These are phyloP conservation scores for Serripes groenlandicus DNA, from an alignment of 2,888 invertebrate genomes.

Conservation along the genomic window DNA sequence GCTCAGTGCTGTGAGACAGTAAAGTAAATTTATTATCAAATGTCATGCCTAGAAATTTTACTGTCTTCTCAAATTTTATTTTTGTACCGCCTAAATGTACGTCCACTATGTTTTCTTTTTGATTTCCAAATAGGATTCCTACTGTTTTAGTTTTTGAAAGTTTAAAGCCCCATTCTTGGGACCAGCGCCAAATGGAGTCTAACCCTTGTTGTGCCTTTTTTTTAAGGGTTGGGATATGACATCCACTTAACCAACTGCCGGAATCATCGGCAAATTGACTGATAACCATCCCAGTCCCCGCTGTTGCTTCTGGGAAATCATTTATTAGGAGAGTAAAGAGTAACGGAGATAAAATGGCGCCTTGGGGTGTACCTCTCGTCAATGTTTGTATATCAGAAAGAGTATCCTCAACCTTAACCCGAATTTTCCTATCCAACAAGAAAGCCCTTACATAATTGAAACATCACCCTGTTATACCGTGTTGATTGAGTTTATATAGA, in stretches of 20 bases:
- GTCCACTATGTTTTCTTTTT: background rate
- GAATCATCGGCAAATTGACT: constrained; percentile 43
- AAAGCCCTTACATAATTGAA: constrained; percentile 36
- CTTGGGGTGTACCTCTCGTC: constrained; percentile 16
- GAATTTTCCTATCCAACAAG: constrained; percentile 22
- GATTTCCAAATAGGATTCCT: constrained; percentile 8
- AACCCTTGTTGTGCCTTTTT: constrained; percentile 25
- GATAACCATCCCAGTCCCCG: constrained; percentile 23
- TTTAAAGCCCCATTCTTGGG: constrained; percentile 37
- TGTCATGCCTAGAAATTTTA: constrained; percentile 16
- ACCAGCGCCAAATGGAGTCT: constrained; percentile 32
- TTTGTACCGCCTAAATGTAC: constrained; percentile 20
- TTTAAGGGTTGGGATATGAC: constrained; percentile 4
- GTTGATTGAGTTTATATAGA: constrained; percentile 28
- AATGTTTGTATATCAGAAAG: background rate
- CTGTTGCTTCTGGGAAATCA: constrained; percentile 23
- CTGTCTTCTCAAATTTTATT: constrained; percentile 10
- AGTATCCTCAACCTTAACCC: constrained; percentile 15
- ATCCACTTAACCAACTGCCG: constrained; percentile 33
- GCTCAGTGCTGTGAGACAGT: background rate
- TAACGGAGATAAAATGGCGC: constrained; percentile 21
- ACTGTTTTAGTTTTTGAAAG: constrained; percentile 24
- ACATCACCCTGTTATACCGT: constrained; percentile 38
- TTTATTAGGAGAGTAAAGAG: constrained; percentile 34
- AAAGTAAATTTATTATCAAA: background rate